These are phyloP conservation scores for Cochlearius cochlearius DNA, from an alignment of 2,113 vertebrate species.

Conservation along the genomic window DNA sequence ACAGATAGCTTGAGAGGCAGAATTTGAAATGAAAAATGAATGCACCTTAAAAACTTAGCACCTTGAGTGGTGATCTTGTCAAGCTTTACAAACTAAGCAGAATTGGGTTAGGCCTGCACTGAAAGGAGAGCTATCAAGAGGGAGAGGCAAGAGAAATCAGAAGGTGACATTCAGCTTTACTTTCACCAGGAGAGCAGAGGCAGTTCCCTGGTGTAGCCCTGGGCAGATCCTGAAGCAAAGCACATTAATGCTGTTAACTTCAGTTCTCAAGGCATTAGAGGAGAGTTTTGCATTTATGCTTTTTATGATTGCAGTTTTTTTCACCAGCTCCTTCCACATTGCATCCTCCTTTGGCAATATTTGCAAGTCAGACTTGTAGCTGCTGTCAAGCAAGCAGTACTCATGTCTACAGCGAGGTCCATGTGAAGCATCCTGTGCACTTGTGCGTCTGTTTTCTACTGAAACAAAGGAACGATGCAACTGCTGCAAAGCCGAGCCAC, in stretches of 20 bases:
- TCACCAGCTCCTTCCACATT: neutral
- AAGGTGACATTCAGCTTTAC: conserved; percentile 31
- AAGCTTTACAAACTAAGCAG: conserved; percentile 29
- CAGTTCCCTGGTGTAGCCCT: neutral
- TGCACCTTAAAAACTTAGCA: neutral
- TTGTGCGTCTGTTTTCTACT: neutral
- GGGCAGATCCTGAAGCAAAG: neutral
- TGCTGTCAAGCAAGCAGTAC: neutral
- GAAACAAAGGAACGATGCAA: neutral
- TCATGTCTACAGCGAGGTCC: neutral
- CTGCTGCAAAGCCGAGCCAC: neutral
- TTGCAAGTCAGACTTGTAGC: neutral
- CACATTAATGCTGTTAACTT: neutral
- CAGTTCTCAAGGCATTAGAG: neutral
- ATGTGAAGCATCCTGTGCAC: neutral
- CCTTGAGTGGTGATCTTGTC: conserved; percentile 3
- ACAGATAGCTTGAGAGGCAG: conserved; percentile 14
- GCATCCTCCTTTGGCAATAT: neutral
- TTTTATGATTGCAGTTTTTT: neutral
- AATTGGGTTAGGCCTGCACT: neutral
- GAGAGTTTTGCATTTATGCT: neutral
- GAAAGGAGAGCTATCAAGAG: neutral
- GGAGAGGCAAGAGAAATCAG: neutral
- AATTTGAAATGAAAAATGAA: conserved; percentile 53
- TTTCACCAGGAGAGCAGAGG: neutral